phyloP scores from a whole-genome alignment of 2,888 invertebrate species.

The Sepioteuthis lessoniana region DNA sequence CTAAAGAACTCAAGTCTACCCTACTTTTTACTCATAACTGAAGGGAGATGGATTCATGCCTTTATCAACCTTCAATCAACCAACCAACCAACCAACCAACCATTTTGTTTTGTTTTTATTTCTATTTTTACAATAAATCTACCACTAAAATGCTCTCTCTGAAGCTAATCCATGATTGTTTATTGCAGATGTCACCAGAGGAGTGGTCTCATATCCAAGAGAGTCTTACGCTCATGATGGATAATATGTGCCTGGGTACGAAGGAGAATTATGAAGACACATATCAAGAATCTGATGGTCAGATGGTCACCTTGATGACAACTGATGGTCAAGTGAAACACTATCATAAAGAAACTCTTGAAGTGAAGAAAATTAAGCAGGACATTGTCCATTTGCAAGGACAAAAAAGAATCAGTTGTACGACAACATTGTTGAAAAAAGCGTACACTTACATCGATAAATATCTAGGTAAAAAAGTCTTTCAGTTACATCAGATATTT shows the following conservation, averaged over 20 bases:
- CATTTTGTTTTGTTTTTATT: too few species aligned
- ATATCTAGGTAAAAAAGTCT: background rate
- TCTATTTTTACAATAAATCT: too few species aligned
- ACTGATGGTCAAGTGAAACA: slow-evolving; percentile 36
- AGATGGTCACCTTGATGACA: background rate
- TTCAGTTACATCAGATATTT: too few species aligned
- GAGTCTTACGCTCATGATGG: slow-evolving; percentile 24
- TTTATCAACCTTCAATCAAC: too few species aligned
- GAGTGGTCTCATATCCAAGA: slow-evolving; percentile 16
- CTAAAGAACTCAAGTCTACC: too few species aligned
- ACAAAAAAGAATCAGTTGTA: background rate
- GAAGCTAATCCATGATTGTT: background rate
- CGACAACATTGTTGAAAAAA: background rate
- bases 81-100: too few species aligned
- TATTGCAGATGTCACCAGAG: background rate
- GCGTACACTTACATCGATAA: slow-evolving; percentile 17
- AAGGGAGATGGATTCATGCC: too few species aligned
- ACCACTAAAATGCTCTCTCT: background rate
- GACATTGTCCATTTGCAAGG: slow-evolving; percentile 3
- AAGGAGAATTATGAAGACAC: too few species aligned
- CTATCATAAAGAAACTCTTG: background rate
- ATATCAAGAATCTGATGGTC: background rate
- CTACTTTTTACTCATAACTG: too few species aligned
- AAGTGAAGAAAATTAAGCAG: background rate
- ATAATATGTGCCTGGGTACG: slow-evolving; percentile 14